Evolutionary conservation across 53 echinoderm and acorn worm species (phyloP), one percentile per base, ranked within the genome.

Genomic region (Echinarachnius parma): DNA sequence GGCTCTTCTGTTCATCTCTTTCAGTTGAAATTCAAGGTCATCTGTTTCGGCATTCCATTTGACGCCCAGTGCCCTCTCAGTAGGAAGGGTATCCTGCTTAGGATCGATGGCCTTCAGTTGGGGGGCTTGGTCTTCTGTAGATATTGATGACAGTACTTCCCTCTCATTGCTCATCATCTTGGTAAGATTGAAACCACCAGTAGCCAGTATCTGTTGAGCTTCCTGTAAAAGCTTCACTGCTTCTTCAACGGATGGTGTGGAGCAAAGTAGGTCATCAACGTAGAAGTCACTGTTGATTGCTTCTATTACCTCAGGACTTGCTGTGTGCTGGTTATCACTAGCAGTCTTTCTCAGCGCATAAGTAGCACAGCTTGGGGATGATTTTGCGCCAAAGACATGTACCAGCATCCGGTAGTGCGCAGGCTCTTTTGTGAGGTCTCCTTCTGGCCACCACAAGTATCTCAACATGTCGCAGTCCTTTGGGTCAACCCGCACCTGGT

Each of bases 341-440:
- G 81, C 82, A 18, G 78, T 85, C 48, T 58, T 81, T 42, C 61
- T 84, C 74, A 90, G 28, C 9, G 72, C 82, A 67, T 44, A 74
- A 33, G 54, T 82, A 15, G 90, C 84, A 39, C 84, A 82, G 22
- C 82, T 82, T 1, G 87, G 87, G 24, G 78, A 87, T 16, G 82
- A 82, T 0, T 53, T 72, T 3, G 78, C 78, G 0, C 87, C 87
- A 58, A 87, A 87, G 4, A 82, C 26, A 35, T 87, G 87, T 20
- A 84, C 84, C n/a, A 53, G 18, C 84, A 89, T 89, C 29, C 81
- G 34, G 60, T 85, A 85, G 5, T 34, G 26, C 2, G 15, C 47
- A 46, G 64, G 46, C 15, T 64, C 35, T 62, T n/a, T 56, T 26
- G 57, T 24, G 9, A 58, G 9, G 39, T 75, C 75, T 23, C 75